Evolutionary conservation across 1,140 invertebrate genomes (phyloP).

Genomic region (Bactericera cockerelli): DNA sequence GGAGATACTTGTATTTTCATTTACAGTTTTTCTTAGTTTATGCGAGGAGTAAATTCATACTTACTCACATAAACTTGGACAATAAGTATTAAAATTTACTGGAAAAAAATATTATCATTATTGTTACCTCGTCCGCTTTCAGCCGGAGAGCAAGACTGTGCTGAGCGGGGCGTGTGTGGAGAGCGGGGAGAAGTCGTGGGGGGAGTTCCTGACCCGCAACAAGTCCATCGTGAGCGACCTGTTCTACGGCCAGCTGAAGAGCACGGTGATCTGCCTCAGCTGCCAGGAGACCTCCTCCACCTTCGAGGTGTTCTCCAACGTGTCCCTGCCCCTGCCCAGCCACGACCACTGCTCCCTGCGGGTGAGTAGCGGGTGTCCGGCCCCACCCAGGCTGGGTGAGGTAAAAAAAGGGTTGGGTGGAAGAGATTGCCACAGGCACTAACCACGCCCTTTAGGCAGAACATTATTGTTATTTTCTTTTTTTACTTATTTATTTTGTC

Average conservation of each 20-base stretch:
- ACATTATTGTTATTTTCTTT: no score
- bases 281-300: slow-evolving; percentile 64
- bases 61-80: no score
- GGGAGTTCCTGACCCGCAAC: slow-evolving; percentile 51
- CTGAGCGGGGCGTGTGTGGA: slow-evolving; percentile 29
- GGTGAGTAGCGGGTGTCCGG: slow-evolving; percentile 38
- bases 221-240: slow-evolving; percentile 62
- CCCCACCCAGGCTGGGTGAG: no score
- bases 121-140: neutral
- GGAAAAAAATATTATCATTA: slow-evolving; percentile 12
- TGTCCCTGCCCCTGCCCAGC: slow-evolving; percentile 65
- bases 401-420: no score
- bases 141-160: slow-evolving; percentile 18
- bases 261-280: slow-evolving; percentile 56
- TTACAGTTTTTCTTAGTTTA: no score
- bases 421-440: no score
- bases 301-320: slow-evolving; percentile 78
- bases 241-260: slow-evolving; percentile 79
- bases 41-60: no score
- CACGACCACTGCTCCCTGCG: slow-evolving; percentile 42
- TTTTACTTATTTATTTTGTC: no score
- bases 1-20: no score
- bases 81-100: no score
- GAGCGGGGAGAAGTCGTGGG: slow-evolving; percentile 52
- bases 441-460: no score